phyloP scores from a whole-genome alignment of 2,888 invertebrate species.

The Chrysolina oricalcia region DNA sequence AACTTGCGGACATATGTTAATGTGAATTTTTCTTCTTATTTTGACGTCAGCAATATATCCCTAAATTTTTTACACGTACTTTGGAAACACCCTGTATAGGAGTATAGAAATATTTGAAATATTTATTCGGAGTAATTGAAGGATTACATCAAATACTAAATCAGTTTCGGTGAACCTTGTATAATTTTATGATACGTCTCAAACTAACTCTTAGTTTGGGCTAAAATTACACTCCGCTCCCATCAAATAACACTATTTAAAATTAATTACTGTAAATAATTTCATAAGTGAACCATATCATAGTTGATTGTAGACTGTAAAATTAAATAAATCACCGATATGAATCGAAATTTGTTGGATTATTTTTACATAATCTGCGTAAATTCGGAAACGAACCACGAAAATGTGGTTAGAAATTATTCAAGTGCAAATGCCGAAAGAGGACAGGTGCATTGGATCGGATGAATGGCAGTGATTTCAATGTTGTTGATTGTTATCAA shows the following conservation, averaged over 20 bases:
- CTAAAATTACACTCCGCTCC: neutral
- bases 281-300: slow-evolving; percentile 2
- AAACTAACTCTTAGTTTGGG: too few relatives aligned
- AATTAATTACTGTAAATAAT: neutral
- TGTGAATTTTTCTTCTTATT: too few relatives aligned
- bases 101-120: too few relatives aligned
- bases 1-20: too few relatives aligned
- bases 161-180: too few relatives aligned
- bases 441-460: neutral
- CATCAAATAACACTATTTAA: neutral
- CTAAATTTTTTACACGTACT: too few relatives aligned
- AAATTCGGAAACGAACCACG: neutral
- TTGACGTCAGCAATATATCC: too few relatives aligned
- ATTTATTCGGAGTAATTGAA: too few relatives aligned
- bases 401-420: slow-evolving; percentile 2
- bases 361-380: slow-evolving; percentile 4
- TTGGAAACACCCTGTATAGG: too few relatives aligned
- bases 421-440: neutral
- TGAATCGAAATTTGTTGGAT: slow-evolving; percentile 10
- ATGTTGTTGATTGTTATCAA: too few relatives aligned
- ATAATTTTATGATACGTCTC: neutral
- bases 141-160: too few relatives aligned
- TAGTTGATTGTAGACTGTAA: slow-evolving; percentile 1
- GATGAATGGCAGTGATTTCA: neutral
- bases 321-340: slow-evolving; percentile 10